These are phyloP conservation scores for Amblyteles armatorius DNA, from an alignment of 2,888 invertebrate species.

Conservation along the genomic window DNA sequence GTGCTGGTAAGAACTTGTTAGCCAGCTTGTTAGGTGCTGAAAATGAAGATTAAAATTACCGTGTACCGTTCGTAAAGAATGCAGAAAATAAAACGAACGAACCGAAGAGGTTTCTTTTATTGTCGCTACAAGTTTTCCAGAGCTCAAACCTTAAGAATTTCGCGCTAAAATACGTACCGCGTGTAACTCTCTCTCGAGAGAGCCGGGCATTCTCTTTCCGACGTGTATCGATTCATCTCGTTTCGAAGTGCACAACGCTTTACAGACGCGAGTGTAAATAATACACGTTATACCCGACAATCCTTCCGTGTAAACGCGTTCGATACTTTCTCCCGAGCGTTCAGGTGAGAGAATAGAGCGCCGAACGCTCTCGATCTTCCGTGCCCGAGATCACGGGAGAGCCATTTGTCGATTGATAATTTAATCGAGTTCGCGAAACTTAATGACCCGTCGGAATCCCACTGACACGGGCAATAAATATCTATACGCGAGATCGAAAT, in stretches of 20 bases:
- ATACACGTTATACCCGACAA: not conserved
- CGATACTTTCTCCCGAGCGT: conserved; percentile 53
- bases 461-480: conserved; percentile 39
- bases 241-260: conserved; percentile 32
- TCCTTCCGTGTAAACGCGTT: conserved; percentile 27
- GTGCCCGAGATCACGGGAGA: conserved; percentile 10
- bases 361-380: conserved; percentile 33
- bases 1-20: not conserved
- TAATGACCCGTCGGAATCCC: conserved; percentile 28
- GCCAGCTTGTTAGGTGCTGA: too few species aligned
- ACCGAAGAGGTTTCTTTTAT: not conserved
- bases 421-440: conserved; percentile 45
- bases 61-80: too few species aligned
- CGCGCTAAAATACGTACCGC: conserved; percentile 18
- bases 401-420: conserved; percentile 61
- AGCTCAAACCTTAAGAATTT: conserved; percentile 34
- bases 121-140: not conserved
- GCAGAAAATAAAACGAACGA: too few species aligned
- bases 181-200: not conserved
- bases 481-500: conserved; percentile 8
- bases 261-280: conserved; percentile 17
- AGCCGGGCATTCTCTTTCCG: conserved; percentile 31
- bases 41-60: too few species aligned
- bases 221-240: conserved; percentile 46
- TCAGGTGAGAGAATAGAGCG: conserved; percentile 35